phyloP scores from a whole-genome alignment of 2,888 invertebrate genomes.

The Rugalucina vietnamica region DNA sequence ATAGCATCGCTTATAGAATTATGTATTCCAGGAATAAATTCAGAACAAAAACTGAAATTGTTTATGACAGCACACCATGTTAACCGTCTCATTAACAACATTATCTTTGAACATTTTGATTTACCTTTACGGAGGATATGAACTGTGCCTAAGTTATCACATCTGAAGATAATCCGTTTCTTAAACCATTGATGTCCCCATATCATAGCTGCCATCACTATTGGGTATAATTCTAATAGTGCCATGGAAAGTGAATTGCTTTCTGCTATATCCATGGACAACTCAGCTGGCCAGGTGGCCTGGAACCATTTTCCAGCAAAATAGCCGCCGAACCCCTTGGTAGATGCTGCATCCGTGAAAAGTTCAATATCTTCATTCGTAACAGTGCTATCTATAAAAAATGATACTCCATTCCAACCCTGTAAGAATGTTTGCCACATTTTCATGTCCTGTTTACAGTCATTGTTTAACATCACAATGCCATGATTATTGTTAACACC shows the following conservation, averaged over 20 bases:
- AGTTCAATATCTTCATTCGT: background rate
- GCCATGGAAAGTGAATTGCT: background rate
- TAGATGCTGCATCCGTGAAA: background rate
- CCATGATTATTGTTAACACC: background rate
- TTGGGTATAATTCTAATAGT: background rate
- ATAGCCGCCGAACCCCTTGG: background rate
- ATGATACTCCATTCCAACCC: background rate
- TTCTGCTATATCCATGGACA: background rate
- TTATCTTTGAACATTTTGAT: background rate
- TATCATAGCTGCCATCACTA: slow-evolving; percentile 5
- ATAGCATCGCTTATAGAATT: background rate
- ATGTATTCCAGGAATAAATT: background rate
- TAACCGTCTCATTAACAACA: background rate
- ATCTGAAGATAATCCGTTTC: slow-evolving; percentile 22
- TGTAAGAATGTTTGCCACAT: background rate
- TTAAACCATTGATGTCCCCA: slow-evolving; percentile 6
- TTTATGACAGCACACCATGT: background rate
- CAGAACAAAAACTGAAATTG: background rate
- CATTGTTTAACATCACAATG: background rate
- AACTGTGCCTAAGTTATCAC: slow-evolving; percentile 24
- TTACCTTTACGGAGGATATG: background rate
- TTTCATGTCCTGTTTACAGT: background rate
- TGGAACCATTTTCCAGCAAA: background rate
- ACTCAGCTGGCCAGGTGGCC: background rate
- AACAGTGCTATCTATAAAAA: background rate